Evolutionary conservation across 2,113 vertebrate genomes (phyloP), one percentile per base, ranked within the genome.

Genomic region (Notiomystis cincta): DNA sequence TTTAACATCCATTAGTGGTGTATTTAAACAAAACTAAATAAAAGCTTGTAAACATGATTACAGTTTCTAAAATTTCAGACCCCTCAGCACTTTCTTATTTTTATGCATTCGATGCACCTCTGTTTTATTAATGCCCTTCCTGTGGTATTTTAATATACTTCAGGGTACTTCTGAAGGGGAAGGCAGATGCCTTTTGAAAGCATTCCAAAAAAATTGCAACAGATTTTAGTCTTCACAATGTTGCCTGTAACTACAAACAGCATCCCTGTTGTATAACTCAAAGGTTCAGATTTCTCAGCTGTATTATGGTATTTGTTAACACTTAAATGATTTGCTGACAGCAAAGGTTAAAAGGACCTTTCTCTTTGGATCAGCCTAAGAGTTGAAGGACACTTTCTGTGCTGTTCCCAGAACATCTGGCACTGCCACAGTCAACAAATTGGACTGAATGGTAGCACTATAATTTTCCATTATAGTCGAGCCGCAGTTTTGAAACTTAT

Each of bases 1-100:
- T 82, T 94, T 91, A 93, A 93, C 87, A 89, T 95, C 93, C 96
- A 97, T 93, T 96, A 96, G 84, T 82, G 82, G 54, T 73, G 54
- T 50, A 40, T 76, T 94, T 94, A 85, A 89, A 69, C 62, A 86
- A 85, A 93, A 37, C 66, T 65, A 89, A 94, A 87, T 82, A 87
- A 85, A 94, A 91, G 8, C 45, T 93, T 47, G 70, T 78, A 93
- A 96, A 85, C 57, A 70, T 28, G 50, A 65, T 91, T 90, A 35
- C n/a, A 82, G 25, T 91, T 91, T 82, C 82, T 91, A 73, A 85
- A 86, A 94, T 95, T 91, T 97, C 92, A 70, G 58, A 45, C 4
- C 42, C 9, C 64, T 95, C 95, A 94, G 87, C 95, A 95, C 37
- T 96, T 95, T 82, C n/a, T 93, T 70, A 47, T 54, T 94, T 97